Base-by-base conservation (phyloP, 2,113 vertebrate genomes). In the Pheucticus melanocephalus region DNA sequence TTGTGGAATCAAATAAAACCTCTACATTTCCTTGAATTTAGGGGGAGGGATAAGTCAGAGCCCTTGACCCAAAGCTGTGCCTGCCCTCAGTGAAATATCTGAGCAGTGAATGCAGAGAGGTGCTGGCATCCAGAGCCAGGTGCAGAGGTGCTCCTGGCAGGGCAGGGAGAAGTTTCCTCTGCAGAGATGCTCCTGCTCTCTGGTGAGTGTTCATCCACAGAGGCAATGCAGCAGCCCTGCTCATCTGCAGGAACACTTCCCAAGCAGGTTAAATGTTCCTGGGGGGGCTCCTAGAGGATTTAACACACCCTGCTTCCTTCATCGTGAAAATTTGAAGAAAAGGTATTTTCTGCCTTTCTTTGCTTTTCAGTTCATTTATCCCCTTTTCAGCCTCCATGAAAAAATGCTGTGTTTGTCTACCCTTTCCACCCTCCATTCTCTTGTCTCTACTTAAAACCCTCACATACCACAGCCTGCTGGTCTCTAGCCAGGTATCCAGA, bases 401-500 rank as follows among this genome's bases (percentile, higher is more conserved):
- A 91, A 47, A 10, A 20, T 16, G 12, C 4, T 37, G 22, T 59
- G 22, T 59, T 69, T 82, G 33, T 33, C 45, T 89, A 3, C 23
- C 82, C 70, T 65, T 75, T 35, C 73, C 35, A 33, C 44, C 72
- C 37, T 51, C 39, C 18, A 0, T 70, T 91, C 64, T 75, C 70
- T 39, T 35, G 28, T 37, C 75, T 92, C 44, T 86, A 13, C 70
- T 80, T 94, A 64, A 83, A 93, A 75, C 31, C 37, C 63, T 95
- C 71, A 48, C 71, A 14, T 23, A 39, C 77, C 69, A 47, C 47
- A 86, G 87, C 63, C 78, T 90, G 59, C 85, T 96, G 94, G 93
- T 96, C 82, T 66, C 48, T 56, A 76, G 92, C 85, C 95, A 96
- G 93, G 39, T 86, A 86, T 91, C 95, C 95, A 94, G 86, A 93